These are phyloP conservation scores for Xanthorhoe spadicearia DNA, from an alignment of 2,888 invertebrate species.

Conservation along the genomic window DNA sequence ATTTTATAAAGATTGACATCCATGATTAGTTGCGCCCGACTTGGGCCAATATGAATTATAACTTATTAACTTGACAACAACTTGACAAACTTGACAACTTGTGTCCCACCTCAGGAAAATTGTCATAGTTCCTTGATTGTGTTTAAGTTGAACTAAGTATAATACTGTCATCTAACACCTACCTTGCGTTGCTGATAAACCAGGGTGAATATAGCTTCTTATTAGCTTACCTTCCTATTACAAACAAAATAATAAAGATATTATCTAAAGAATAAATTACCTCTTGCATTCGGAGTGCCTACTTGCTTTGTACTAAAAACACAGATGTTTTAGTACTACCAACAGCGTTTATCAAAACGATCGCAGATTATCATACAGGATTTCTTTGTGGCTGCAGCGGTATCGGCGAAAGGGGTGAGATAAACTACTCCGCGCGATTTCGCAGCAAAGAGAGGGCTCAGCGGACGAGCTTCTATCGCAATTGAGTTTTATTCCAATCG, in stretches of 20 bases:
- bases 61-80: no score
- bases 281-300: background rate
- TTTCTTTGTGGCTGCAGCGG: slow-evolving; percentile 66
- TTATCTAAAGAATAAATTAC: no score
- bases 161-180: background rate
- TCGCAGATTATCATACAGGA: slow-evolving; percentile 75
- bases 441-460: slow-evolving; percentile 81
- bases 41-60: background rate
- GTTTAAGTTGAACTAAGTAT: background rate
- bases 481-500: slow-evolving; percentile 77
- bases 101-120: background rate
- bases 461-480: slow-evolving; percentile 60
- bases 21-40: background rate
- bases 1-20: background rate
- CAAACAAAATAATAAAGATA: no score
- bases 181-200: no score
- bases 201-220: no score
- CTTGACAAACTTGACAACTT: no score
- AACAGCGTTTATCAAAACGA: slow-evolving; percentile 54
- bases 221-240: no score
- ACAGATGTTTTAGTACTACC: slow-evolving; percentile 27
- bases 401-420: slow-evolving; percentile 64
- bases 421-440: slow-evolving; percentile 80
- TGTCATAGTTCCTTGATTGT: background rate
- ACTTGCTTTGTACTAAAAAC: background rate